Base-by-base conservation (phyloP, 2,113 vertebrate species). In the Cricetomys ansorgei region DNA sequence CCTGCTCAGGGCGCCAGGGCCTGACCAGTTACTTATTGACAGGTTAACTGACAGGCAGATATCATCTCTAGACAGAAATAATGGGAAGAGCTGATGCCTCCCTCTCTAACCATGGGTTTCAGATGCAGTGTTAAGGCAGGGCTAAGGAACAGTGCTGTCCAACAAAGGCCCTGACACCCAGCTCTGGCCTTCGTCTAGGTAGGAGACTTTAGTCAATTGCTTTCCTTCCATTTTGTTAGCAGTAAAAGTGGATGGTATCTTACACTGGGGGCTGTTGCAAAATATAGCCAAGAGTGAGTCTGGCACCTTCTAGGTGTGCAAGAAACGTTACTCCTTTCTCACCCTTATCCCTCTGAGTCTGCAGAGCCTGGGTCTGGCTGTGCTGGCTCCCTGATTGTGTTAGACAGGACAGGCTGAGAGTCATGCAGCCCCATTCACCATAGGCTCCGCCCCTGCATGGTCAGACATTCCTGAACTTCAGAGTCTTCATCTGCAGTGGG, bases 231-330 rank as follows among this genome's bases (percentile, higher is more conserved):
- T 76, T 79, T 95, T 48, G 53, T 81, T 34, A 31, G 25, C 8
- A 23, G 16, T 81, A 7, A 89, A 31, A 25, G 25, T 11, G 4
- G 50, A 25, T 16, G 25, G 43, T 23, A 11, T 65, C 67, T 19
- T 1, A 45, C 10, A 0, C 1, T 12, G 64, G 6, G 10, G n/a
- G 19, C 27, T 50, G 2, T 3, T n/a, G 43, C 10, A 3, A 34
- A 69, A 29, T 40, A 48, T 37, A 13, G 9, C n/a, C n/a, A 72
- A 1, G 37, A 1, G 2, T n/a, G 77, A 57, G 48, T 53, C 57
- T 65, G 65, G 64, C n/a, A 43, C 84, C 21, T 5, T 37, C 67
- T 10, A 59, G 81, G 37, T 89, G 62, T 6, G 64, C 72, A 31
- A 21, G 25, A 59, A 45, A 45, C 25, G 16, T 29, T 34, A 7